Conservation (phyloP, 2,797 vertebrate species). For the Eleutherodactylus coqui region DNA sequence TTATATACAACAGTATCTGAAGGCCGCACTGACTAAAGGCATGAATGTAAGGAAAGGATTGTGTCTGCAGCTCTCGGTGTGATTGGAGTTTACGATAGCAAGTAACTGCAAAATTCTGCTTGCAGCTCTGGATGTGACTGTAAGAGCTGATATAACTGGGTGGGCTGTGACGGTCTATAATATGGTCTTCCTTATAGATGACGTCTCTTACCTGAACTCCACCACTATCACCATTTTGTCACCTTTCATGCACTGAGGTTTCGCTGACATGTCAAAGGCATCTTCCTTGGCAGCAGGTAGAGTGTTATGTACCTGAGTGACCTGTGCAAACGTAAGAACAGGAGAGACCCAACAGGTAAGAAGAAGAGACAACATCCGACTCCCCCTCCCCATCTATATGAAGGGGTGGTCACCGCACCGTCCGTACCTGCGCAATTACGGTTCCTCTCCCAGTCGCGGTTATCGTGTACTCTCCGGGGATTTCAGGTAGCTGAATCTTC, state of each 20-base stretch:
- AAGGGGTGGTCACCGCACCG: no score
- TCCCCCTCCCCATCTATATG: no score
- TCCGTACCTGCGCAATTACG: conserved; percentile 75
- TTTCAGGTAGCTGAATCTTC: conserved; percentile 69
- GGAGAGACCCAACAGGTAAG: neutral
- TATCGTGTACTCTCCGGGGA: conserved; percentile 72
- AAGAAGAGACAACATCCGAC: neutral
- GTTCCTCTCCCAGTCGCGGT: conserved; percentile 72
- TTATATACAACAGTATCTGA: no score
- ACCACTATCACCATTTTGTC: neutral
- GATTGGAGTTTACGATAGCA: no score
- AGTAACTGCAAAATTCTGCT: no score
- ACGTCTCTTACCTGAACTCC: conserved; percentile 15
- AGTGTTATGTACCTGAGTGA: neutral
- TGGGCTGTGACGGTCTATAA: no score
- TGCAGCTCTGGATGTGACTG: no score
- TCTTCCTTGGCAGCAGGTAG: neutral
- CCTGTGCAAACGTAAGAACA: neutral
- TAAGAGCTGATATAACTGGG: no score
- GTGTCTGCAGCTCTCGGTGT: neutral
- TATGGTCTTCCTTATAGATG: no score
- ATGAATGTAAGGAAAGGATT: no score
- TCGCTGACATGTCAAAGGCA: neutral
- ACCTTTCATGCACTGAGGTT: neutral
- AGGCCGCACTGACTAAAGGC: no score